Evolutionary conservation across 2,888 invertebrate genomes (phyloP), one percentile per base, ranked within the genome.

Genomic region (Acanthosoma haemorrhoidale): DNA sequence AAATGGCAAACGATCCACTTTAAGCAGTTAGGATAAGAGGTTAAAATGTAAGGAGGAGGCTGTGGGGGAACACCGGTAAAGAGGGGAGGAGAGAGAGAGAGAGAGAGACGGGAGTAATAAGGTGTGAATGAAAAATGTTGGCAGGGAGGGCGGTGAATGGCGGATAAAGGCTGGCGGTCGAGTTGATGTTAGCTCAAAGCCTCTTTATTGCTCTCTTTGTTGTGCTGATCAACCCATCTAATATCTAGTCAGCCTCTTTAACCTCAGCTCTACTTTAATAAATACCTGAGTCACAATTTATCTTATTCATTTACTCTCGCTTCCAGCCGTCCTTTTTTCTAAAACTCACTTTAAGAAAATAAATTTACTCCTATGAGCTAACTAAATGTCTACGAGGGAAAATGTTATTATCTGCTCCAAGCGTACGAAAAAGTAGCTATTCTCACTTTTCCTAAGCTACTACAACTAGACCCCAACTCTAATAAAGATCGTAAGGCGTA

Each of bases 121-220:
- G 51, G 51, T 51, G 51, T 51, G 51, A 51, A 51, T 51, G 51
- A 51, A 51, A 51, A 51, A 51, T 51, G 51, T 5, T 25, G 43
- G 11, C 1, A 25, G n/a, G n/a, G n/a, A n/a, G n/a, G 25, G 25
- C 43, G n/a, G 13, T 18, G 6, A 51, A 13, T 51, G 51, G n/a
- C n/a, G n/a, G 43, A 21, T 43, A 21, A 43, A 43, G 43, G 25
- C 3, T 43, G 43, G 43, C 18, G 41, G 11, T 41, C 16, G 21
- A 43, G 51, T 25, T 25, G 51, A 51, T 25, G n/a, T n/a, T n/a
- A n/a, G n/a, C n/a, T n/a, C n/a, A n/a, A n/a, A n/a, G 51, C 13
- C n/a, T 13, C 25, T 51, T 25, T 25, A 51, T 51, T 51, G 25
- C 51, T 25, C 51, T 29, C 51, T 43, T 43, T 43, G 43, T 43